These are phyloP conservation scores for Andrena flavipes DNA, from an alignment of 2,888 invertebrate genomes.

Conservation along the genomic window DNA sequence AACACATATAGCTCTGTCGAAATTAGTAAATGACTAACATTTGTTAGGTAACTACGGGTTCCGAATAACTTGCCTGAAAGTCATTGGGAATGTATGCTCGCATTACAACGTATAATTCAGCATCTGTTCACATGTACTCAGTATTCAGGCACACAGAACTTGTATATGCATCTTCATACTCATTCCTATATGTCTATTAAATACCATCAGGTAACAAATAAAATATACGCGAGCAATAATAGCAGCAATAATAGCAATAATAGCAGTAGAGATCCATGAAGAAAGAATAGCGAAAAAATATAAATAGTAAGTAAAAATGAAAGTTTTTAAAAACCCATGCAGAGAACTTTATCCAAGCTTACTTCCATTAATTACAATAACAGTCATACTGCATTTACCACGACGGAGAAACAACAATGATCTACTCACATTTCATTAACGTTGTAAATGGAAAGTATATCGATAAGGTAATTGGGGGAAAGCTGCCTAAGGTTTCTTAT, in stretches of 20 bases:
- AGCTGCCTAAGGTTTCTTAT: too few species aligned
- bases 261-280: too few species aligned
- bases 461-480: too few species aligned
- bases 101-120: conserved; percentile 30
- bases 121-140: conserved; percentile 38
- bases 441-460: too few species aligned
- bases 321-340: too few species aligned
- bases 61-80: conserved; percentile 17
- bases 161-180: not conserved
- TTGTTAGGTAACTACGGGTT: conserved; percentile 21
- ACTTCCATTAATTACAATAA: too few species aligned
- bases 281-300: not conserved
- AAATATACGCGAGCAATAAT: not conserved
- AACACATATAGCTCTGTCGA: not conserved
- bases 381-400: too few species aligned
- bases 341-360: too few species aligned
- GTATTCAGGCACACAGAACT: not conserved
- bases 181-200: not conserved
- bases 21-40: conserved; percentile 1
- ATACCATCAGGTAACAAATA: not conserved
- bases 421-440: too few species aligned
- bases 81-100: conserved; percentile 16
- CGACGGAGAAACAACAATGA: too few species aligned
- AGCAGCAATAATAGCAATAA: not conserved
- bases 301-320: not conserved